Conservation (phyloP, 2,113 vertebrate genomes). For the Datnioides undecimradiatus region DNA sequence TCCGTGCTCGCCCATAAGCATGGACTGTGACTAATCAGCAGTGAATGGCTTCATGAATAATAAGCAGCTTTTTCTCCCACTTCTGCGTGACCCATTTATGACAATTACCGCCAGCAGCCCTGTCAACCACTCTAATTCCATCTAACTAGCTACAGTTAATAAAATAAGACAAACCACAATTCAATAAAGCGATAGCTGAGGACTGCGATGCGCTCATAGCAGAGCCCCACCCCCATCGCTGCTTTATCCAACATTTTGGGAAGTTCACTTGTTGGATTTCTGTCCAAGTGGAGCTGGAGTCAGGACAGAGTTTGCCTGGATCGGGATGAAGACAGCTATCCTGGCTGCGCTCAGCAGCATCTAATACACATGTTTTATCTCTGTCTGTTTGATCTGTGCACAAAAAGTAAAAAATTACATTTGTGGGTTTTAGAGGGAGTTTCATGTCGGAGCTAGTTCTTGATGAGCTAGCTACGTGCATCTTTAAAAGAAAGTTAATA, state of each 20-base stretch:
- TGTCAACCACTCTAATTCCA: conserved; percentile 16
- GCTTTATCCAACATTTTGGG: not conserved
- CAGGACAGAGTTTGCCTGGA: not conserved
- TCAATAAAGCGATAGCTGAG: not conserved
- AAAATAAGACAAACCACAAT: not conserved
- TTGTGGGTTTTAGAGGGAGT: not conserved
- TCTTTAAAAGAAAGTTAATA: too few species aligned
- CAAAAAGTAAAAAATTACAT: not conserved
- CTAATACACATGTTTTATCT: not conserved
- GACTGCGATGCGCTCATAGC: not conserved
- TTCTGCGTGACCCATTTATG: conserved; percentile 42
- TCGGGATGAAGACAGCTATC: not conserved
- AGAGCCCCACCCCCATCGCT: not conserved
- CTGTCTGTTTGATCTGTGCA: not conserved
- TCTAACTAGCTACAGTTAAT: conserved; percentile 4
- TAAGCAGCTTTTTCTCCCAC: conserved; percentile 54
- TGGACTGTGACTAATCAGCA: conserved; percentile 27
- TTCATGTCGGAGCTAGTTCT: not conserved
- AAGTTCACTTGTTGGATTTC: not conserved
- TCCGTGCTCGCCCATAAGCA: not conserved
- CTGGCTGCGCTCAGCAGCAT: too few species aligned
- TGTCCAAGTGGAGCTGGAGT: not conserved
- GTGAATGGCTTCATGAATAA: conserved; percentile 48
- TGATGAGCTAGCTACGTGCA: not conserved
- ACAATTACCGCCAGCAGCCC: conserved; percentile 28